Evolutionary conservation across 2,797 vertebrate species (phyloP), one percentile per base, ranked within the genome.

Genomic region (Bovichtus variegatus): DNA sequence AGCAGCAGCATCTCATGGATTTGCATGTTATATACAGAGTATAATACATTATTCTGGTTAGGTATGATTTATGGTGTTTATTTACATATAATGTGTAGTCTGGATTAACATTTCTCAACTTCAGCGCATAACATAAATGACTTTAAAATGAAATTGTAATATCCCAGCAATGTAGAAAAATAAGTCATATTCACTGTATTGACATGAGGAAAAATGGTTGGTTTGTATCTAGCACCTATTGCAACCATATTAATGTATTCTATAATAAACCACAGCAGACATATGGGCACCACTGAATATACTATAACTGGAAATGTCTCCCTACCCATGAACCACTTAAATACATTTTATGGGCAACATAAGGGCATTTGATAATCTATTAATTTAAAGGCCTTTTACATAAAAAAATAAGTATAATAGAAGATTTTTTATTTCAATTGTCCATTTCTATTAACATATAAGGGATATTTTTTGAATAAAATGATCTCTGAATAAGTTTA

Each of bases 331-430:
- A 66, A 58, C 19, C 70, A 12, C 19, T 57, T 76, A 70, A 74
- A 81, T 76, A 63, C 27, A 84, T 74, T 65, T 72, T 18, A 43
- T 66, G 64, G 71, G 61, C 27, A 70, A 78, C 43, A 70, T 64
- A 65, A 73, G 43, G 50, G 58, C 2, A 64, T 74, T 78, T 71
- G 11, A 76, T 69, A 21, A 54, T 81, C 25, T 68, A 55, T 47
- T 49, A 58, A 64, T 84, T 78, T 68, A 83, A 81, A 86, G 23
- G 53, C 25, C 5, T 81, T n/a, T 81, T 74, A 38, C 2, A 60
- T 93, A 93, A 21, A 93, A 93, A 94, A 93, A 93, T 93, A 91
- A 88, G 21, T 80, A 70, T 66, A 72, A 81, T 84, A 83, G 73
- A 86, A 49, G 23, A 59, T 58, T 46, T 71, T 71, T 61, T 69